Evolutionary conservation across 2,797 vertebrate genomes (phyloP), one percentile per base, ranked within the genome.

Genomic region (Crocidura indochinensis): DNA sequence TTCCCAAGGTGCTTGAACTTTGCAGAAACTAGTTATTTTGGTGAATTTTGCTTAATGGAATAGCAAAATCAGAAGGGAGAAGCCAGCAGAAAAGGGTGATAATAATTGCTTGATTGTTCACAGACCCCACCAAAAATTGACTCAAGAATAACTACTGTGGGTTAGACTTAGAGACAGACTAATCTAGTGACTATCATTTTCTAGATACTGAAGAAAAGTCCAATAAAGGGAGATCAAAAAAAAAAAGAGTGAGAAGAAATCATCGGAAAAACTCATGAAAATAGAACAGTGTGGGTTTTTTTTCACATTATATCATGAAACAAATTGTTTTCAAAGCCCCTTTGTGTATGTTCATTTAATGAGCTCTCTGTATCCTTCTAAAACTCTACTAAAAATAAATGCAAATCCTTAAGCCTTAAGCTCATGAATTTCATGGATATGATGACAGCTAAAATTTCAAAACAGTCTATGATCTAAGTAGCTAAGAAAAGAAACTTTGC

Each of bases 251-350:
- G 20, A 90, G 67, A 56, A 53, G 5, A 67, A 88, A 77, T n/a
- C n/a, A 78, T 15, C 46, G 60, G 38, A 90, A 53, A 29, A 78
- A 64, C 9, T 8, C 11, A 53, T 49, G 51, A 85, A 95, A 74
- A 77, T 47, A 31, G n/a, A 67, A 49, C 8, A 87, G 14, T 27
- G 67, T 60, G 17, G 56, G 56, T 4, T 74, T 62, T n/a, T 65
- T 51, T 14, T 14, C 31, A 65, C 4, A 68, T 3, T 73, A 46
- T 31, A 84, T 12, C 20, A 78, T 86, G 29, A 90, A 72, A 87
- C 81, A 62, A 90, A 29, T 74, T 87, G 71, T 72, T 93, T 94
- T 75, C 19, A 62, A 93, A 91, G 29, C 8, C 7, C 51, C 69
- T 17, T 38, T 29, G 44, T 10, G 3, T 68, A 82, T 62, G 11